A percentile compares a stretch with the other conserved stretches of the same genome.
These are phyloP conservation scores for Ammospiza caudacuta DNA, from an alignment of 2,113 vertebrate species.

Conservation along the genomic window DNA sequence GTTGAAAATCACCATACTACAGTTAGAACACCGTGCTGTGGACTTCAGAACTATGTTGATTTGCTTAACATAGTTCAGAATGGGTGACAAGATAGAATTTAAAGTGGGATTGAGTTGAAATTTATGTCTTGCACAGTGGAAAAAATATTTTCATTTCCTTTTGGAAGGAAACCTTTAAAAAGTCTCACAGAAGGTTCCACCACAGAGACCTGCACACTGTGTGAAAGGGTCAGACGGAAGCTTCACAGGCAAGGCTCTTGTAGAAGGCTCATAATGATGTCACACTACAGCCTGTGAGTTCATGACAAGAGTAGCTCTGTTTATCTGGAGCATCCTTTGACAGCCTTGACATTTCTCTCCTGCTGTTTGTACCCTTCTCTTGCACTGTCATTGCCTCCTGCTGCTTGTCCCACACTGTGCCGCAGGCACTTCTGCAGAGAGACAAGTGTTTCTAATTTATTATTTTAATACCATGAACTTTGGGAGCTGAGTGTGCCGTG, in stretches of 20 bases:
- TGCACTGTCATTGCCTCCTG: not conserved
- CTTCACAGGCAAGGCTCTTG: not conserved
- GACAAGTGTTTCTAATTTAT: slow-evolving; percentile 9
- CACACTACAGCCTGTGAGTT: not conserved
- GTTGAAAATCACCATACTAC: not conserved
- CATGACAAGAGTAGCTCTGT: not conserved
- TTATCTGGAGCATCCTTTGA: not conserved
- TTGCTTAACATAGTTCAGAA: not conserved
- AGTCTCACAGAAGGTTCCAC: not conserved
- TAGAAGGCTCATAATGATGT: not conserved
- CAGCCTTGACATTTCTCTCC: not conserved
- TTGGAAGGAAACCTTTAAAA: not conserved
- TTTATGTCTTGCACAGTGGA: not conserved
- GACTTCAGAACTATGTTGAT: not conserved
- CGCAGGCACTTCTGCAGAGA: slow-evolving; percentile 14
- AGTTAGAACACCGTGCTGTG: not conserved
- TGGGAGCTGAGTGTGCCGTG: not conserved
- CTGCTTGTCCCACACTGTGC: slow-evolving; percentile 14
- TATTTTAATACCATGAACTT: slow-evolving; percentile 25
- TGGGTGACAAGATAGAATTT: not conserved
- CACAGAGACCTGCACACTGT: not conserved
- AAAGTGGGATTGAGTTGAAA: not conserved
- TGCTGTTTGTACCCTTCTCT: not conserved
- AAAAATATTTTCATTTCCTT: not conserved
- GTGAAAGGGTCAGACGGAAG: not conserved